Base-by-base conservation (phyloP, 2,113 vertebrate species). In the Phoxinus phoxinus region DNA sequence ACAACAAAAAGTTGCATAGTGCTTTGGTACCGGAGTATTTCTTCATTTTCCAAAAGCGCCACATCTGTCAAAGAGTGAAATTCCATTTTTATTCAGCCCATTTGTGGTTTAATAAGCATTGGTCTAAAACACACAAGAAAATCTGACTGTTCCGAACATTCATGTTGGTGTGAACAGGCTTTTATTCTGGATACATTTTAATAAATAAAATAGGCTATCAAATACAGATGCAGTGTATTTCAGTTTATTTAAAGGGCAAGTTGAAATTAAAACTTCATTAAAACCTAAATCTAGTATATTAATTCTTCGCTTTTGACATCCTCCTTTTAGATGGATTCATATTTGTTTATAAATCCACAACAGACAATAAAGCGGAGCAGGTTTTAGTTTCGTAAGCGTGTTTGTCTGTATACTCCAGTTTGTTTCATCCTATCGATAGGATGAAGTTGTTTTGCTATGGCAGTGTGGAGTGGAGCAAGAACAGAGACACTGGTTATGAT, bases 401-500 rank as follows among this genome's bases (percentile, higher is more conserved):
- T 69, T 65, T 67, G 25, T 69, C 6, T 1, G 41, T 81, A 2
- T 32, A 65, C n/a, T 80, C 53, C 21, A 15, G 35, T 69, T 63
- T 27, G 56, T 46, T 69, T 81, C 21, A 27, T 81, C 44, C 44
- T 69, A 32, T 51, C 61, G 10, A 51, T 53, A 15, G 6, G 23
- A 72, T 37, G 76, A 59, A 56, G 44, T 48, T 72, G 48, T 83
- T 83, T 83, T 83, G 23, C 11, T 19, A n/a, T 25, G 48, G 37
- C 56, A 4, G 37, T 35, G 63, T 71, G 63, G 44, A 69, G 81
- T 53, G 21, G 48, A 72, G 81, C 7, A 3, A 72, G 46, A 72
- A 37, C 65, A 32, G 81, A 83, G 48, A 58, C 63, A 83, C 81
- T 58, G 81, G 65, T 72, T 72, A n/a, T 83, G 81, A 83, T 83